Conservation (phyloP, 2,888 invertebrate species). For the Eilema depressum region DNA sequence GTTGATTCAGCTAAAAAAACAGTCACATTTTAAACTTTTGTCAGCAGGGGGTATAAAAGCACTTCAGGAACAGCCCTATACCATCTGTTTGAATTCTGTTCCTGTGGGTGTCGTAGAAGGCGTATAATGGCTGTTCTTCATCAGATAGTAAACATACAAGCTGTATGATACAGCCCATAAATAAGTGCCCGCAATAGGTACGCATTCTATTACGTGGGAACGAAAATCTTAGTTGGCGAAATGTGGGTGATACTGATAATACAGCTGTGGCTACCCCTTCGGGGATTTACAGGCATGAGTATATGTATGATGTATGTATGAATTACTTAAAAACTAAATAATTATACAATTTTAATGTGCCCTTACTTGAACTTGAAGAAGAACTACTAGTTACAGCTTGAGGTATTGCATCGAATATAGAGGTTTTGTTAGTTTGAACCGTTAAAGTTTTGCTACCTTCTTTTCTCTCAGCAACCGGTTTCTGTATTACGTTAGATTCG, state of each 20-base stretch:
- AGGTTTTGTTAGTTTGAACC: slow-evolving; percentile 53
- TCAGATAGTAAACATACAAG: too few species aligned
- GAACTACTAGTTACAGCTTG: slow-evolving; percentile 46
- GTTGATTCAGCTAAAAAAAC: slow-evolving; percentile 51
- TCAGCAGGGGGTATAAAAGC: background rate
- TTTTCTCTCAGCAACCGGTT: slow-evolving; percentile 52
- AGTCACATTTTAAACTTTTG: background rate
- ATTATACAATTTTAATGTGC: background rate
- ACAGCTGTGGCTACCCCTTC: too few species aligned
- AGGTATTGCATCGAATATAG: slow-evolving; percentile 40
- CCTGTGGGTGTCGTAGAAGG: too few species aligned
- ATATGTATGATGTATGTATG: too few species aligned
- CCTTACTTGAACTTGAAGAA: slow-evolving; percentile 50
- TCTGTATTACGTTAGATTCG: slow-evolving; percentile 45
- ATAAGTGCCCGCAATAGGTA: too few species aligned
- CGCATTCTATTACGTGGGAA: too few species aligned
- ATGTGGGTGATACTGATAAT: too few species aligned
- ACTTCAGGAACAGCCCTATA: background rate
- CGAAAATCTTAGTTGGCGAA: too few species aligned
- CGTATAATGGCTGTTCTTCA: too few species aligned
- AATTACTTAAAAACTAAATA: background rate
- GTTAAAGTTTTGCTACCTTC: slow-evolving; percentile 61
- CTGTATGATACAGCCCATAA: too few species aligned
- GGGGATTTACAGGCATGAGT: too few species aligned
- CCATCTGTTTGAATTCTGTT: too few species aligned